These are phyloP conservation scores for Nothobranchius kuhntae DNA, from an alignment of 2,113 vertebrate genomes.

Conservation along the genomic window DNA sequence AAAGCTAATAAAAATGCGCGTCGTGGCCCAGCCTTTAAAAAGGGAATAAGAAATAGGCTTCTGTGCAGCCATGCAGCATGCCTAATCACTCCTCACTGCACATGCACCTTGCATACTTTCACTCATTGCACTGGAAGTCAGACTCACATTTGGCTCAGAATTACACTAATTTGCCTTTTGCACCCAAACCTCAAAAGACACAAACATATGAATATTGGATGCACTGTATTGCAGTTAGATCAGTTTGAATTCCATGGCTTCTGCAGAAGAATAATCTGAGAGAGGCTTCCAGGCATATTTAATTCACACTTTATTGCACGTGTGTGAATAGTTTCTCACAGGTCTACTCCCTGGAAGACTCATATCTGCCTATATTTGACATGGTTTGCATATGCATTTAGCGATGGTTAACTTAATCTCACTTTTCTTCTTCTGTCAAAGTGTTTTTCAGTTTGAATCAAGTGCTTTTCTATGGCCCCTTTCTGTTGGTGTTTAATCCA, in stretches of 20 bases:
- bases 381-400: neutral
- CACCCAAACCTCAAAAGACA: neutral
- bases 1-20: slow-evolving; percentile 75
- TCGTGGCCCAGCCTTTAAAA: slow-evolving; percentile 66
- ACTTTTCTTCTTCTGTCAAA: too few species aligned
- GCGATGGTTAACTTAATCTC: neutral
- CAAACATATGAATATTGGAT: slow-evolving; percentile 3
- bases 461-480: neutral
- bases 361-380: neutral
- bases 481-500: slow-evolving; percentile 40
- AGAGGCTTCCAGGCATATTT: neutral
- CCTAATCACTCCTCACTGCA: slow-evolving; percentile 53
- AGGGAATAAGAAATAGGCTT: slow-evolving; percentile 72
- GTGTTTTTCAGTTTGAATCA: too few species aligned
- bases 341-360: neutral
- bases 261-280: neutral
- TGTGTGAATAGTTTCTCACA: neutral
- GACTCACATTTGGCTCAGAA: neutral
- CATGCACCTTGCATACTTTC: slow-evolving; percentile 31
- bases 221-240: neutral
- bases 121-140: slow-evolving; percentile 24
- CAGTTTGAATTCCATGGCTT: slow-evolving; percentile 13
- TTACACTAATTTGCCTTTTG: neutral
- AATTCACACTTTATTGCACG: neutral
- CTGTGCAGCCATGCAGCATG: slow-evolving; percentile 57